Base-by-base conservation (phyloP, 2,113 vertebrate genomes). In the Callocephalon fimbriatum region DNA sequence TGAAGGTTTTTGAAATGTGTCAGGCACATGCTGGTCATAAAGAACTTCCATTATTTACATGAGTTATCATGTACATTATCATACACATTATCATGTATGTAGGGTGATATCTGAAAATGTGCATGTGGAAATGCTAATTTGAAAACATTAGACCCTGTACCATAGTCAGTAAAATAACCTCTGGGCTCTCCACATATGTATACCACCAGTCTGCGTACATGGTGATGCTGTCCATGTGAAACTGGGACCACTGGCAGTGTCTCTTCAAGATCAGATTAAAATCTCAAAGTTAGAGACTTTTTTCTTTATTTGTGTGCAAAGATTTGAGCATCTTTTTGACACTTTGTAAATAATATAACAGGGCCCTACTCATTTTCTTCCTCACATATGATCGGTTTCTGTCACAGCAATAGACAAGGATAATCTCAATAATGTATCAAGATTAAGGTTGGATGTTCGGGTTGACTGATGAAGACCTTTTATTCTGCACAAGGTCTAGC, bases 381-480 rank as follows among this genome's bases (percentile, higher is more conserved):
- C 72, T 89, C 58, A 21, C 27, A 72, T 68, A 56, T 48, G 23
- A 96, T 71, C 80, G 56, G 53, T 82, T 95, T 91, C 56, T 91
- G 76, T 72, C 65, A 85, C 61, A 94, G 44, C 42, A 82, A 75
- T 65, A 78, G 61, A 54, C 13, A 59, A 65, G 53, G 47, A 71
- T 75, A 93, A 91, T 78, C 47, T 92, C 91, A 87, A 29, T 78
- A 83, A 90, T 88, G 72, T 72, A 86, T 93, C 65, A 89, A 93
- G 61, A 91, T 84, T 90, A 76, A 86, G 81, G 66, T 25, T 87
- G 37, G 32, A 66, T 88, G 74, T 76, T 48, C 45, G 51, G 17
- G n/a, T 85, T 94, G 74, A 65, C 62, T 85, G 91, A 88, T 95
- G 63, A 40, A 88, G 74, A 48, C 42, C 66, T 94, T 94, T 87